Base-by-base conservation (phyloP, 2,113 vertebrate genomes). In the Mus musculus region DNA sequence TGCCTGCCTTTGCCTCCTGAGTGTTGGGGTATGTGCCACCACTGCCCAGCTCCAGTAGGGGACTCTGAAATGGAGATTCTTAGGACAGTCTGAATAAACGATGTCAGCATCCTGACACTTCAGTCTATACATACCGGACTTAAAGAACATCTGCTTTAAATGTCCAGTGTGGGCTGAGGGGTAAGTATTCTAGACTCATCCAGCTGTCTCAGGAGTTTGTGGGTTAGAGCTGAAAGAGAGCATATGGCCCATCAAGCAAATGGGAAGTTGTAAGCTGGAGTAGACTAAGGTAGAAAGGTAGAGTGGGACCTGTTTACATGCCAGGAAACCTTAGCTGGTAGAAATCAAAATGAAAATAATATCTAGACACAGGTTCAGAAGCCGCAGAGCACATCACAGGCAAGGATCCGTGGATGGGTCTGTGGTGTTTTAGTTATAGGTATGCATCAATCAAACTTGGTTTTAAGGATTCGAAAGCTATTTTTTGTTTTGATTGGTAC, bases 311-410 rank as follows among this genome's bases (percentile, higher is more conserved):
- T 9, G n/a, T 54, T 52, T 46, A 17, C 42, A 42, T 36, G 3
- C 93, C 73, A 88, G 39, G 46, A 94, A 84, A 49, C 88, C 75
- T 39, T 65, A 72, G 81, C 36, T 92, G 86, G 42, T 65, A n/a
- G 36, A 96, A 52, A 90, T 22, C 33, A 67, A 30, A 56, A 30
- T 76, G 69, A 91, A 20, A 89, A 92, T 93, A 96, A 76, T n/a
- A 14, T 93, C 59, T 16, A n/a, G 56, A 80, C 92, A 75, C 20
- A 88, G 33, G 69, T 56, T 39, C 30, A 49, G 69, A 94, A 84
- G 88, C 84, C 73, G 11, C 81, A 69, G 71, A 75, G 46, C 56
- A 61, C 5, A 88, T 90, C 33, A 49, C 86, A 59, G 20, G 88
- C 30, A 1, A 67, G 7, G 61, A 80, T 86, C 3, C 12, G 59